phyloP scores from a whole-genome alignment of 2,888 invertebrate genomes.

The Noctua janthina region DNA sequence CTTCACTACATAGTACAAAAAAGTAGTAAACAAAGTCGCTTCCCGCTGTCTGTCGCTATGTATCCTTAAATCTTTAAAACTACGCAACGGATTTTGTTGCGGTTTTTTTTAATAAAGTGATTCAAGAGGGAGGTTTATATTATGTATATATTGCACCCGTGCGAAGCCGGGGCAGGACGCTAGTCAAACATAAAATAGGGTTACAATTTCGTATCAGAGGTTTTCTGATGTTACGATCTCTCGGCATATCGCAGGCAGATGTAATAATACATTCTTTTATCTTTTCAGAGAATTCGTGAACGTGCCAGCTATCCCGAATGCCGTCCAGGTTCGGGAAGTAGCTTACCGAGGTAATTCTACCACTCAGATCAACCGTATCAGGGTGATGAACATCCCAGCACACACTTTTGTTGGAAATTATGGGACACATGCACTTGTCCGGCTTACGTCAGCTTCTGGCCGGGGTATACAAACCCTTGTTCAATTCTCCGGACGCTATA shows the following conservation, averaged over 20 bases:
- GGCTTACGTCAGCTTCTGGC: neutral
- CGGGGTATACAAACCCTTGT: neutral
- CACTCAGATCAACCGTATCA: slow-evolving; percentile 7
- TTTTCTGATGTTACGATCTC: too few species aligned
- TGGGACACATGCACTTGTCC: neutral
- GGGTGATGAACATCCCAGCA: neutral
- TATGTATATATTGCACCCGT: too few species aligned
- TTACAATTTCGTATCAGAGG: too few species aligned
- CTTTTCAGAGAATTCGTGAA: slow-evolving; percentile 3
- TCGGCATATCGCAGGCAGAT: neutral
- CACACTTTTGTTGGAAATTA: slow-evolving; percentile 3
- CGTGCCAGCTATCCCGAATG: neutral
- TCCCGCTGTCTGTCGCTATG: too few species aligned
- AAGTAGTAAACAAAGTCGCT: too few species aligned
- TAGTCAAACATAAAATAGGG: too few species aligned
- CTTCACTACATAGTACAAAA: too few species aligned
- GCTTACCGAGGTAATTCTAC: neutral
- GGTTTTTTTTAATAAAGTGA: too few species aligned
- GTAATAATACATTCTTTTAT: neutral
- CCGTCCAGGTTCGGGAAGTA: neutral
- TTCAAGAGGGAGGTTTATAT: too few species aligned
- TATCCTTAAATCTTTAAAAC: too few species aligned
- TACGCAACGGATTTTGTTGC: too few species aligned
- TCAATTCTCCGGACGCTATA: slow-evolving; percentile 4
- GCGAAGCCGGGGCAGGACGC: too few species aligned